These are phyloP conservation scores for Puffinus mauretanicus DNA, from an alignment of 2,113 vertebrate species.

Conservation along the genomic window DNA sequence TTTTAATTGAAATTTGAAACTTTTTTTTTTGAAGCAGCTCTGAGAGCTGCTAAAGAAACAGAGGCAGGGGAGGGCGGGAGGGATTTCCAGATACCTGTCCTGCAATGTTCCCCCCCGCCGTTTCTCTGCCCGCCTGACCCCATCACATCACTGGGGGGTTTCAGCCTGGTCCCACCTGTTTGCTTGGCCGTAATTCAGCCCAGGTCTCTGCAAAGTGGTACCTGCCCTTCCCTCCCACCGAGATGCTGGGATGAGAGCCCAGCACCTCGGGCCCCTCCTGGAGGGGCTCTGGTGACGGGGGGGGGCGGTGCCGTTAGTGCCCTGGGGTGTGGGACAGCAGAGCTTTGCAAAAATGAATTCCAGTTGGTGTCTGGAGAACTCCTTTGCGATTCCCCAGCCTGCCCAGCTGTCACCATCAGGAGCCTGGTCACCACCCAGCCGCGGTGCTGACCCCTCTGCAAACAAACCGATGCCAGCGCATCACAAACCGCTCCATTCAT, in stretches of 20 bases:
- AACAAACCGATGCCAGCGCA: not conserved
- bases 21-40: not conserved
- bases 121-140: not conserved
- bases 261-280: not conserved
- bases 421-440: not conserved
- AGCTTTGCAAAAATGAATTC: not conserved
- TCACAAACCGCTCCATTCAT: not conserved
- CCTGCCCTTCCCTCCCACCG: not conserved
- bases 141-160: not conserved
- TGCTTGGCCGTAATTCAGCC: not conserved
- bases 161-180: not conserved
- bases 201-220: not conserved
- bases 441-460: not conserved
- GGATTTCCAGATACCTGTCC: not conserved
- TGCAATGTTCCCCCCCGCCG: too few species aligned
- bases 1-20: not conserved
- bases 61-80: not conserved
- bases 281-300: accelerated
- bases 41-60: not conserved
- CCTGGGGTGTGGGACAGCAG: accelerated
- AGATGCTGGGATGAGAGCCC: not conserved
- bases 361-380: not conserved
- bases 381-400: not conserved
- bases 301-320: not conserved
- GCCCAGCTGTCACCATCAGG: not conserved